Evolutionary conservation across 2,888 invertebrate genomes (phyloP), one percentile per base, ranked within the genome.

Genomic region (Dioctria linearis): DNA sequence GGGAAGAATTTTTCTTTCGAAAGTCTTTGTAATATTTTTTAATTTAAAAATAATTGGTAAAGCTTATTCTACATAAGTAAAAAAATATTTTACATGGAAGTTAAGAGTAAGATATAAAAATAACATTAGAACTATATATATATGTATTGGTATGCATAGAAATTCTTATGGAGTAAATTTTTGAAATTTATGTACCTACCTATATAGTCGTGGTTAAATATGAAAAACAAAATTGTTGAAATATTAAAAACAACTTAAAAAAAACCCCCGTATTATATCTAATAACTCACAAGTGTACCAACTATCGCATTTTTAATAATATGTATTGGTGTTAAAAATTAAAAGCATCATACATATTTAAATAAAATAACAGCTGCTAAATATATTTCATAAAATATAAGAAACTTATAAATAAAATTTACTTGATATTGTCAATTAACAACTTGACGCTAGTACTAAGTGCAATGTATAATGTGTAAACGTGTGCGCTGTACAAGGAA

Each of bases 61-160:
- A 81, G 81, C 81, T 79, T 81, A 81, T 81, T 81, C 81, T 81
- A 81, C 81, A 81, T 75, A 79, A 67, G 79, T 69, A 69, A 79
- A 54, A n/a, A 59, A 46, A 43, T 61, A 69, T 69, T 57, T 79
- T 67, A 61, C 67, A 67, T 67, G 49, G 40, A 67, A 67, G 57
- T 4, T 40, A n/a, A 63, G 8, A 49, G 4, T 65, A 3, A 8
- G n/a, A n/a, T n/a, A 46, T 11, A 54, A 67, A 25, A 67, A 67
- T 13, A 67, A 67, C 3, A 67, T 42, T 11, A 49, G 42, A 13
- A 43, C 42, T n/a, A 5, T 5, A 49, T 13, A 71, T 49, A 25
- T 25, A 25, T 25, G 25, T 25, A 25, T 25, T 25, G 2, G 25
- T 25, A 25, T 1, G 25, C 25, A 25, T 25, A 25, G 25, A 0